Base-by-base conservation (phyloP, 2,113 vertebrate genomes). In the Lepus americanus region DNA sequence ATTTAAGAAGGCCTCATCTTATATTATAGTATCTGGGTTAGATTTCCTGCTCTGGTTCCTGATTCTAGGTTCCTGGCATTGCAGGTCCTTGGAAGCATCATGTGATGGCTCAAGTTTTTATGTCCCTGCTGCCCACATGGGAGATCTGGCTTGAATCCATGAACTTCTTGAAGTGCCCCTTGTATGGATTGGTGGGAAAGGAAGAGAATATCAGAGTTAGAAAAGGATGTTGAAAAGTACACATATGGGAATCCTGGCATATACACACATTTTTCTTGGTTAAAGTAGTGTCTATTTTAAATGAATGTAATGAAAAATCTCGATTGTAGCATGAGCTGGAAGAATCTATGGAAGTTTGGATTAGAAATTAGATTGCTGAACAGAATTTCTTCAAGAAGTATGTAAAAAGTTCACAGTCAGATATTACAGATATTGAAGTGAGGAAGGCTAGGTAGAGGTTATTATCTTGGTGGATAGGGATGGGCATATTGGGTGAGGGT, bases 321-420 rank as follows among this genome's bases (percentile, higher is more conserved):
- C 91, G 44, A 33, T 93, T 33, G 59, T 83, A 89, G 11, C 70
- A 70, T 89, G 25, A 83, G 11, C 29, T 87, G 61, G 64, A 90
- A 22, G 25, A 72, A 61, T 78, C n/a, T 83, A 66, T 88, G 82
- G 80, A 44, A 87, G 63, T 89, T 95, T 93, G 25, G 20, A 13
- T 82, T 87, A 81, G 84, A 69, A 80, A 78, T 77, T 87, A 85
- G 86, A 95, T 83, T 4, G 33, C 20, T 81, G 76, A 66, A 64
- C 33, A 95, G 74, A 89, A 94, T 64, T 94, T 66, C 51, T 69
- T 84, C 36, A 77, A 66, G 69, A 80, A 82, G 91, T 87, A 70
- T 33, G 69, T 79, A 61, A 84, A 74, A 55, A 31, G 69, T 93
- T 55, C 82, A 11, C 10, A 77, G 31, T 67, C 25, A 91, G 25